Base-by-base conservation (phyloP, 2,888 invertebrate genomes). In the Drosophila peninsularis region DNA sequence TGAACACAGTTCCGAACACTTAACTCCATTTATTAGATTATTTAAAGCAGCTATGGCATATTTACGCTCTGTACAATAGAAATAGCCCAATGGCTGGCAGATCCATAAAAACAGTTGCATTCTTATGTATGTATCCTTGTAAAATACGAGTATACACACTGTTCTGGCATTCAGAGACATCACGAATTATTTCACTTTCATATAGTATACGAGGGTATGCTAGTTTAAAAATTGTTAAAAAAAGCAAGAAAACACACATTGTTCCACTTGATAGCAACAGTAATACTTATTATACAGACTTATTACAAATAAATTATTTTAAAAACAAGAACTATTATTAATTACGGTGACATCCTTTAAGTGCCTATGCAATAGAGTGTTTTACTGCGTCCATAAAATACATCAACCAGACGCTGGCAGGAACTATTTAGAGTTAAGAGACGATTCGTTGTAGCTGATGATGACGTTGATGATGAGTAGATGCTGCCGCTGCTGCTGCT, bases 351-450 rank as follows among this genome's bases (percentile, higher is more conserved):
- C 55, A 49, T 45, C 39, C 64, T 42, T 75, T 45, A 90, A 75
- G 84, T 86, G 58, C 92, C 92, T 76, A 92, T 88, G 72, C 90
- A 90, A 47, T 90, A 88, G 45, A 92, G 81, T 54, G 75, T 89
- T 72, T 89, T 90, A 71, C 90, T 88, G 55, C 78, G 76, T 68
- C 84, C 90, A 73, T 92, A 92, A 57, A 90, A 81, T 45, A 92
- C 90, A 75, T 90, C 82, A 32, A 91, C 88, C 70, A 91, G 78
- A 78, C 91, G 91, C 62, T 89, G 89, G 69, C 90, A 90, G 78
- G 83, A 89, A 77, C 89, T 90, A 66, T 86, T 87, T 52, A 91
- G 57, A 47, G 90, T 80, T 71, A 88, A 71, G 32, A 91, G 73
- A 42, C 89, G 90, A 84, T 90, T 91, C 75, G 88, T 75, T 67